Evolutionary conservation across 2,113 vertebrate species (phyloP), one percentile per base, ranked within the genome.

Genomic region (Falco punctatus): DNA sequence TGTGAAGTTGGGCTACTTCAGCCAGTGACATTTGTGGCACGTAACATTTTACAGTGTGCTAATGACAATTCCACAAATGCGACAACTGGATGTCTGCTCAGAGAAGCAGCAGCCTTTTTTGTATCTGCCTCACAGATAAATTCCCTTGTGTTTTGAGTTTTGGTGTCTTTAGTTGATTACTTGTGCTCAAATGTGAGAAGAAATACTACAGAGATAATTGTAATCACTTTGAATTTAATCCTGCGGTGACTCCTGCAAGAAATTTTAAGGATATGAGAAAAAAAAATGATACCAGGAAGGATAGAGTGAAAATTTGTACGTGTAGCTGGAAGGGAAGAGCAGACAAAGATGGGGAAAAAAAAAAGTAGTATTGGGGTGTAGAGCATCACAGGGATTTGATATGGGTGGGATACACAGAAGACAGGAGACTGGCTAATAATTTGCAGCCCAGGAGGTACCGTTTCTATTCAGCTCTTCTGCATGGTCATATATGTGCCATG

Each of bases 131-230:
- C 52, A 40, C 48, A 86, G 78, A n/a, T 88, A 83, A 96, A 94
- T 91, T 89, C 88, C 70, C 82, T 80, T 3, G 23, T 73, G 88
- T 86, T 92, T 59, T 90, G 77, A 93, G 93, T 86, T 94, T 94
- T 89, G 93, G 10, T 1, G 0, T 96, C 81, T 97, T 90, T n/a
- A 52, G 62, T 73, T 92, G 74, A 95, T 98, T 97, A 91, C 88
- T 97, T 77, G 81, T 90, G 54, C 65, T 89, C 67, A 88, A 85
- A 80, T 64, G 59, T 96, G 95, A 96, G 94, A 96, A 95, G 95
- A 94, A 98, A 97, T 96, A 88, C 59, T 81, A 86, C 73, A 19
- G 59, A 88, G 81, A 84, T 94, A 91, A 97, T 96, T 96, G 93
- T 62, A 75, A 94, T 90, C 15, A 7, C 73, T 96, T 96, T 94